These are phyloP conservation scores for Cepaea hortensis DNA, from an alignment of 2,888 invertebrate genomes.

Conservation along the genomic window DNA sequence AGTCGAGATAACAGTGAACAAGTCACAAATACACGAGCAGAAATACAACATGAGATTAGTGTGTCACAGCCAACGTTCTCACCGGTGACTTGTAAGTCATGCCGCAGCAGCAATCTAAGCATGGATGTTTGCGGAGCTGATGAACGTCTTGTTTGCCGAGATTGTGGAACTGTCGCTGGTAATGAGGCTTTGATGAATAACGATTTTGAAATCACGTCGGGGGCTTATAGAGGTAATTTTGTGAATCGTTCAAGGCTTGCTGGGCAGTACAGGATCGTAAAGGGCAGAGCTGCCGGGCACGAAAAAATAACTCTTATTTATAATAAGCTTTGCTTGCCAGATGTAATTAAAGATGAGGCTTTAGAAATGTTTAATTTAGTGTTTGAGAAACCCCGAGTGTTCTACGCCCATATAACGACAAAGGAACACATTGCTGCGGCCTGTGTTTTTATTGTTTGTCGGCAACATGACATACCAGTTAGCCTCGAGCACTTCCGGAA, in stretches of 20 bases:
- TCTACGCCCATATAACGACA: background rate
- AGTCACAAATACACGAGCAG: background rate
- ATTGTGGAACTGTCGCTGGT: slow-evolving; percentile 32
- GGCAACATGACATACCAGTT: slow-evolving; percentile 35
- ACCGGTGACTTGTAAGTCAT: slow-evolving; percentile 19
- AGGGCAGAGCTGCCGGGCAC: slow-evolving; percentile 14
- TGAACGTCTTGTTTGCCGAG: slow-evolving; percentile 27
- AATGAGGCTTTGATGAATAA: background rate
- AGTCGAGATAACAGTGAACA: background rate
- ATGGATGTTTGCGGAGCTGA: slow-evolving; percentile 11
- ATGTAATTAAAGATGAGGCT: slow-evolving; percentile 13
- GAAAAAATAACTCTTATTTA: slow-evolving; percentile 16
- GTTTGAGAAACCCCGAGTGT: background rate
- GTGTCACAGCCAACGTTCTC: background rate
- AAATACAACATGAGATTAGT: background rate
- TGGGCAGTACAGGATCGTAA: background rate
- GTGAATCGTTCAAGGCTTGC: slow-evolving; percentile 4
- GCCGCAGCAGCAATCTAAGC: slow-evolving; percentile 6
- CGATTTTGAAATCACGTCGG: slow-evolving; percentile 20
- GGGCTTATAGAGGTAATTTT: slow-evolving; percentile 8
- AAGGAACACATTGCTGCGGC: slow-evolving; percentile 35
- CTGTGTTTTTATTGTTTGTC: slow-evolving; percentile 30
- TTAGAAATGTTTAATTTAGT: slow-evolving; percentile 28
- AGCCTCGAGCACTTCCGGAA: slow-evolving; percentile 4
- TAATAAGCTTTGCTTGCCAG: slow-evolving; percentile 29